A percentile compares a stretch with the other conserved stretches of the same genome.
Conservation (phyloP, 2,888 invertebrate species). For the Harmothoe impar region DNA sequence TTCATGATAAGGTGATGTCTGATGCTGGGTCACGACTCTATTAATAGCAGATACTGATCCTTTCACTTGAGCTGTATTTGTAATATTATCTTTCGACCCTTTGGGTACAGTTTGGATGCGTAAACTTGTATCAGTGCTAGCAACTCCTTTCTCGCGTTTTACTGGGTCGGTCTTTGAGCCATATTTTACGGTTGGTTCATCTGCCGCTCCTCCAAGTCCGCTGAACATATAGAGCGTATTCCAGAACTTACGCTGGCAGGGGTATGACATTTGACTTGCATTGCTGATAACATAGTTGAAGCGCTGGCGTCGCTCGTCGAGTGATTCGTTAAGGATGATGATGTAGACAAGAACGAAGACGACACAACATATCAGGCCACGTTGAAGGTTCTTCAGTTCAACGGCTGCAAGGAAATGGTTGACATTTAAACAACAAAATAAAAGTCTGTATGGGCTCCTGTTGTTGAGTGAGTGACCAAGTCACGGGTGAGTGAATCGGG, state of each 20-base stretch:
- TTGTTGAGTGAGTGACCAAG: no score
- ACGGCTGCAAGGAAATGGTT: no score
- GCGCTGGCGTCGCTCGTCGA: neutral
- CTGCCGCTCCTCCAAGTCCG: neutral
- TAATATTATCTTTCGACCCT: neutral
- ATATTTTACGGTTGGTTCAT: neutral
- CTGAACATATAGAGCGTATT: neutral
- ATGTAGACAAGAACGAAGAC: neutral
- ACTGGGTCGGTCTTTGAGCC: no score
- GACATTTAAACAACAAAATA: no score
- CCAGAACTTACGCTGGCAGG: neutral
- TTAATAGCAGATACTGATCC: neutral
- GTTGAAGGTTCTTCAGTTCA: neutral
- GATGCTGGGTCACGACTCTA: neutral
- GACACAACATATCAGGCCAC: neutral
- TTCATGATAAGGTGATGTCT: neutral
- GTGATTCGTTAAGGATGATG: neutral
- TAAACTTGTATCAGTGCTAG: no score
- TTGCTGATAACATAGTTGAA: no score
- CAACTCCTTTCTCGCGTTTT: no score
- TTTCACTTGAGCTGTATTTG: neutral
- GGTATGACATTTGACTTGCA: neutral
- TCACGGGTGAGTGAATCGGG: no score
- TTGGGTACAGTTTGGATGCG: neutral
- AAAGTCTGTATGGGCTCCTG: no score